Percentiles rank a stretch among this genome's conserved stretches.
Evolutionary conservation across 2,888 invertebrate genomes (phyloP).

Genomic region (Machimus rusticus): DNA sequence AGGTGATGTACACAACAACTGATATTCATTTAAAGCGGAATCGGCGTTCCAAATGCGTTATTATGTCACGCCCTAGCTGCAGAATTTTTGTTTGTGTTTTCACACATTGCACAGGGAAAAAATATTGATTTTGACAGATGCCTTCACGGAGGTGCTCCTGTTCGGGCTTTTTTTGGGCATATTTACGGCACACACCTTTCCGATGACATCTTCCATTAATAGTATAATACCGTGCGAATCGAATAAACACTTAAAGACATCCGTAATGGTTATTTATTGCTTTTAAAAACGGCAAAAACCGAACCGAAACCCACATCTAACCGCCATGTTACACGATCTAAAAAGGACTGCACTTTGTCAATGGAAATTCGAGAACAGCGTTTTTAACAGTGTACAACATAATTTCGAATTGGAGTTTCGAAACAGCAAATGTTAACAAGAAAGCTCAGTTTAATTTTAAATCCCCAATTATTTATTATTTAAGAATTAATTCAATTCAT

Average conservation of each 20-base stretch:
- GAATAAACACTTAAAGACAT: constrained; percentile 8
- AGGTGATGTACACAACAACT: not conserved
- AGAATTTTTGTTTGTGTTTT: constrained; percentile 32
- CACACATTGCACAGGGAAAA: constrained; percentile 33
- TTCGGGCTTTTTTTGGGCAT: not conserved
- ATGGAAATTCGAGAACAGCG: not conserved
- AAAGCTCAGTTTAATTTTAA: not conserved
- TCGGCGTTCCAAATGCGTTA: not conserved
- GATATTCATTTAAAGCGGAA: not conserved
- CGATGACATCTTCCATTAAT: constrained; percentile 47
- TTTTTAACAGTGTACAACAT: constrained; percentile 17
- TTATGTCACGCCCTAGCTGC: constrained; percentile 42
- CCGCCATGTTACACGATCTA: constrained; percentile 32
- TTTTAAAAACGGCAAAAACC: constrained; percentile 23
- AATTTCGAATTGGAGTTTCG: constrained; percentile 5
- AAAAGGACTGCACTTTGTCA: constrained; percentile 37
- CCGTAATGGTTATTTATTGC: not conserved
- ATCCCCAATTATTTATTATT: not conserved
- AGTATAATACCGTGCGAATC: not conserved
- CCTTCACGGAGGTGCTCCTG: not conserved
- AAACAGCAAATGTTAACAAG: not conserved
- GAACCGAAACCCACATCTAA: not conserved
- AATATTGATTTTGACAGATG: constrained; percentile 50
- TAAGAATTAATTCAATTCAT: not conserved
- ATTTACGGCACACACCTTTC: constrained; percentile 43